phyloP scores from a whole-genome alignment of 2,113 vertebrate species.

The Gymnarchus niloticus region DNA sequence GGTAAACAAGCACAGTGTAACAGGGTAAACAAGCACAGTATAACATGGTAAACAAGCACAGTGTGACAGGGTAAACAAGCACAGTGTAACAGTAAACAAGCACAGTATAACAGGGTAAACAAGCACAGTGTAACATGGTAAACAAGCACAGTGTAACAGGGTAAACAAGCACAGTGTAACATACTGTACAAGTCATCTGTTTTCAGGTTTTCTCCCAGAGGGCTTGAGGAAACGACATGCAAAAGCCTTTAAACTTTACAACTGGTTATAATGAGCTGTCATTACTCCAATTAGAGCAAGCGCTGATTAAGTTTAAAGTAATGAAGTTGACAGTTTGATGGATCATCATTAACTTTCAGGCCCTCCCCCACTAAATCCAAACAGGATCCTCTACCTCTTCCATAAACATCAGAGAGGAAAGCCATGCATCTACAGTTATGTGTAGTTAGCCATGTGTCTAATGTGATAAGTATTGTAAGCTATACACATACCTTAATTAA shows the following conservation, averaged over 20 bases:
- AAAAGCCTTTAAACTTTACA: conserved; percentile 80
- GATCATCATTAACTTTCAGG: conserved; percentile 86
- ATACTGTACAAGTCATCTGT: not conserved
- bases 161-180: not conserved
- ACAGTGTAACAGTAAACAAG: not conserved
- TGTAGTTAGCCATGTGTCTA: too few species aligned
- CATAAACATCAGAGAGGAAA: too few species aligned
- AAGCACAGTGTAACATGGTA: not conserved
- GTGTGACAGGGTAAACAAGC: too few species aligned
- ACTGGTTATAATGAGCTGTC: conserved; percentile 97
- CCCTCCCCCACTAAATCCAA: not conserved
- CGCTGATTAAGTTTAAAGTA: conserved; percentile 98
- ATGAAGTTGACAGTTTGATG: conserved; percentile 98
- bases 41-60: too few species aligned
- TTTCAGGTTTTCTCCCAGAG: not conserved
- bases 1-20: not conserved
- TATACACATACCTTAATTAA: too few species aligned
- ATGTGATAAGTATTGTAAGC: too few species aligned
- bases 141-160: too few species aligned
- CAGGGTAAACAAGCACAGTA: too few species aligned
- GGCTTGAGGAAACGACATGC: not conserved
- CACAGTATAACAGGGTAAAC: too few species aligned
- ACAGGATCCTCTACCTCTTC: not conserved
- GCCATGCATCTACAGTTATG: too few species aligned
- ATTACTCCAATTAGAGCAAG: conserved; percentile 98